phyloP scores from a whole-genome alignment of 2,888 invertebrate genomes.

The Empis livida region DNA sequence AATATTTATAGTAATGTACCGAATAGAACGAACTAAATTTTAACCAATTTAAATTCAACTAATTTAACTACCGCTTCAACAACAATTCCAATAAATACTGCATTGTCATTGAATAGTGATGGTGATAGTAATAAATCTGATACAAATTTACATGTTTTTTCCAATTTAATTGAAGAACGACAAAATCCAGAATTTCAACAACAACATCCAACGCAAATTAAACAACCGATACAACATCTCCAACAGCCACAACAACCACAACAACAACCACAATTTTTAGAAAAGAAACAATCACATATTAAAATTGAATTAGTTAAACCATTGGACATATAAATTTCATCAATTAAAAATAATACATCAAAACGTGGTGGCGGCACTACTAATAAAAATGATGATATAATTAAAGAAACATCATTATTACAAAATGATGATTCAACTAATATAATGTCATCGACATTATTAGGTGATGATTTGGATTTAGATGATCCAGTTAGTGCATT shows the following conservation, averaged over 20 bases:
- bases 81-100: slow-evolving; percentile 4
- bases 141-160: slow-evolving; percentile 32
- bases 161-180: slow-evolving; percentile 32
- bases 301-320: too few relatives aligned
- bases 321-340: neutral
- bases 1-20: slow-evolving; percentile 36
- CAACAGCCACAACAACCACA: neutral
- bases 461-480: slow-evolving; percentile 34
- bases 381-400: slow-evolving; percentile 10
- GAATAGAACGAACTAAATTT: slow-evolving; percentile 14
- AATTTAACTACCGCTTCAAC: too few relatives aligned
- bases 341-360: slow-evolving; percentile 6
- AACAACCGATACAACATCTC: slow-evolving; percentile 15
- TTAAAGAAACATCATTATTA: slow-evolving; percentile 2
- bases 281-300: neutral
- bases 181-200: slow-evolving; percentile 3
- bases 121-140: slow-evolving; percentile 16
- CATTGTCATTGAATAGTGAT: slow-evolving; percentile 11
- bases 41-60: too few relatives aligned
- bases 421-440: slow-evolving; percentile 9
- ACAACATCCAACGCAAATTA: neutral
- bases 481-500: slow-evolving; percentile 35
- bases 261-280: too few relatives aligned
- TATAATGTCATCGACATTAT: slow-evolving; percentile 28
- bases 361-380: neutral